Base-by-base conservation (phyloP, 1,140 invertebrate species). In the Drosophila bipectinata region DNA sequence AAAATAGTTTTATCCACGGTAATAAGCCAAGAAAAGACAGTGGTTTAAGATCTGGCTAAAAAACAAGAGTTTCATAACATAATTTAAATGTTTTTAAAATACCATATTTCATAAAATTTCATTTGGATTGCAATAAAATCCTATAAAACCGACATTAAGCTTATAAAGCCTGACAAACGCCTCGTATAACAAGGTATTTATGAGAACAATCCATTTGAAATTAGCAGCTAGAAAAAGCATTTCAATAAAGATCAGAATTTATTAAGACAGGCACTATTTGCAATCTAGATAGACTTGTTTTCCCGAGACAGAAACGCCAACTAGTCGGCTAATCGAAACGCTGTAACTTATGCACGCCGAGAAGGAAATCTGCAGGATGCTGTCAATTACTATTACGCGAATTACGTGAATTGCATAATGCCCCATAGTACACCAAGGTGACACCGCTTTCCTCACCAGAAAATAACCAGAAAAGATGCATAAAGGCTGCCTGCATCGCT, bases 351-450 rank as follows among this genome's bases (percentile, higher is more conserved):
- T 67, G 61, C 49, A 37, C 7, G 63, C 18, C 51, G 63, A 48
- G 59, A 30, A 53, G 63, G 62, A 59, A 71, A 59, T 58, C 59
- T 51, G 41, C 60, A 81, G 82, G 82, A 87, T 82, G 78, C 79
- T 60, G 81, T 87, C 81, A 82, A 87, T 85, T 69, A 82, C 68
- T 77, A 82, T 82, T 52, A 49, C 57, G 57, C 44, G 44, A 47
- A 59, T 67, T 78, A 82, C 56, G 53, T 63, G 62, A 57, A 82
- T 49, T 82, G 68, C 73, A 69, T 69, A 45, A 61, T 69, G 61
- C 51, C 51, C 55, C 53, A 10, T 10, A 3, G 3, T 21, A 15
- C 15, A 10, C 10, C 10, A 37, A 78, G 82, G 60, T 79, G 80
- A 72, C 76, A 76, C 76, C 66, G 59, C 49, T 45, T 61, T 48